phyloP scores from a whole-genome alignment of 2,888 invertebrate species.

The Tetragonisca angustula region DNA sequence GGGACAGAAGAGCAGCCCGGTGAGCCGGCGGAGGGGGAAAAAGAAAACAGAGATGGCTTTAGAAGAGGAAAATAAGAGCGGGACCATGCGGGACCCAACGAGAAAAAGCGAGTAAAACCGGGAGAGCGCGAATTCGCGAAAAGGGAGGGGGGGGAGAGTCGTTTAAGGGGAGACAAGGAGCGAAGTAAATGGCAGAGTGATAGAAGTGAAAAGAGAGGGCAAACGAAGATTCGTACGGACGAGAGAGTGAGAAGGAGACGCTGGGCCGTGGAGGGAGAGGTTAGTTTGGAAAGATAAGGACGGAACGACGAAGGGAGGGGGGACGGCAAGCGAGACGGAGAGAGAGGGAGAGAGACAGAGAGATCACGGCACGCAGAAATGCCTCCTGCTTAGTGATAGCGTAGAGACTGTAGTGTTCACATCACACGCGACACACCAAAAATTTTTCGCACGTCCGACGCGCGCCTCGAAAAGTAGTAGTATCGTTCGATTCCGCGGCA shows the following conservation, averaged over 20 bases:
- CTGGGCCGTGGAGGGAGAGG: conserved; percentile 28
- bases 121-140: conserved; percentile 15
- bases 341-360: conserved; percentile 48
- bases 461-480: conserved; percentile 19
- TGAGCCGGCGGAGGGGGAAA: not conserved
- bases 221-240: conserved; percentile 26
- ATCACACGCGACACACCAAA: conserved; percentile 67
- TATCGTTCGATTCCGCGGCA: conserved; percentile 42
- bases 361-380: conserved; percentile 72
- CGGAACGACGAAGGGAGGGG: conserved; percentile 32
- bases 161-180: conserved; percentile 10
- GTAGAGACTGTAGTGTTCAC: conserved; percentile 82
- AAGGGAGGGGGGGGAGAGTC: conserved; percentile 12
- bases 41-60: conserved; percentile 26
- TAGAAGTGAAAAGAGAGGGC: conserved; percentile 26
- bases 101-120: conserved; percentile 29
- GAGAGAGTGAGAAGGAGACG: conserved; percentile 21
- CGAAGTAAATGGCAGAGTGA: conserved; percentile 25
- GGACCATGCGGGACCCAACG: conserved; percentile 16
- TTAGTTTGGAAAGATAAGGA: conserved; percentile 28
- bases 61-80: conserved; percentile 53
- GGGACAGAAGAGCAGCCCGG: not conserved
- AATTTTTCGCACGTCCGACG: conserved; percentile 34
- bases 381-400: conserved; percentile 82
- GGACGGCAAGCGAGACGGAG: conserved; percentile 35